Evolutionary conservation across 2,113 vertebrate species (phyloP), one percentile per base, ranked within the genome.

Genomic region (Seriola rivoliana): DNA sequence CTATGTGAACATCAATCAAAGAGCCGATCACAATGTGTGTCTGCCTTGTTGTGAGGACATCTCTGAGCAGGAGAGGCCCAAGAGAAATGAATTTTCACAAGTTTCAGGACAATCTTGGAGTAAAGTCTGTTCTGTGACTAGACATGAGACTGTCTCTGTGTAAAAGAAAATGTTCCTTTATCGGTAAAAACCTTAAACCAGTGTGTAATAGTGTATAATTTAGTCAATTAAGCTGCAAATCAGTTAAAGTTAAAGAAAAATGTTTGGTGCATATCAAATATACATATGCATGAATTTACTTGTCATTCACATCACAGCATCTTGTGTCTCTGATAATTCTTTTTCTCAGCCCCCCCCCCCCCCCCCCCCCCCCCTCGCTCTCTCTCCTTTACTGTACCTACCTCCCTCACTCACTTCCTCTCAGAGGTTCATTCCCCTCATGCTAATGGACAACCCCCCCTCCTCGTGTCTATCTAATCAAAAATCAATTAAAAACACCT

Each of bases 401-500:
- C 60, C 88, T 88, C 78, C 65, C 93, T 94, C 84, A 71, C 79
- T 87, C 91, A 68, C 85, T 89, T 91, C 87, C 90, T 78, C 91
- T 92, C 79, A 82, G 85, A 90, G 88, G 91, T 92, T 93, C 92
- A 94, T 91, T 93, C 93, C 93, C 92, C 81, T 93, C 93, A 93
- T 92, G 92, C 95, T 96, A 96, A 96, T 96, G 95, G 95, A 95
- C 91, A 81, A 78, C 80, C 82, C 87, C 84, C 83, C 83, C 58
- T 46, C 76, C 64, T 60, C 91, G 85, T 91, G 93, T 94, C 94
- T 94, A 90, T 92, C 94, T 95, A 95, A 96, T 95, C 94, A 95
- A 96, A 96, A 96, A 96, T 96, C 95, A 95, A 96, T 96, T 95
- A 95, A 96, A 95, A 96, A 96, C 95, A 96, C 95, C 95, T 96